Evolutionary conservation across 2,888 invertebrate genomes (phyloP).

Genomic region (Phasia obesa): DNA sequence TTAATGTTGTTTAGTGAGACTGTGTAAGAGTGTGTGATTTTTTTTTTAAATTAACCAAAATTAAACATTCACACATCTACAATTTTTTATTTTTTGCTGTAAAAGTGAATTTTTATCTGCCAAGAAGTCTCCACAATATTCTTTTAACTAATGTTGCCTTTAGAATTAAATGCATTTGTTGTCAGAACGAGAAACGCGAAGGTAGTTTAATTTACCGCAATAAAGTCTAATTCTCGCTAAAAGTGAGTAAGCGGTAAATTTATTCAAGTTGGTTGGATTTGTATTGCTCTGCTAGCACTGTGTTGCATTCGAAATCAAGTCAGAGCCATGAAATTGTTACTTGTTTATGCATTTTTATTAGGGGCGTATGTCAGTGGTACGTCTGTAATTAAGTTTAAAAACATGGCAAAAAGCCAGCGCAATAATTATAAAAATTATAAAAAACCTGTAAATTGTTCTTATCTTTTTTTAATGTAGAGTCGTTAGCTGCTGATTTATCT

Average conservation of each 20-base stretch:
- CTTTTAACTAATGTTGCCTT: conserved; percentile 76
- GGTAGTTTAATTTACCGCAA: conserved; percentile 67
- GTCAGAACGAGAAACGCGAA: conserved; percentile 73
- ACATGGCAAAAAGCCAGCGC: conserved; percentile 10
- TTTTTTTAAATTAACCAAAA: conserved; percentile 32
- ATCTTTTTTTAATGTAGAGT: conserved; percentile 37
- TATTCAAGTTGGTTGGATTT: conserved; percentile 49
- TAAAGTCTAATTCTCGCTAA: conserved; percentile 12
- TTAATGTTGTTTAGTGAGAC: conserved; percentile 13
- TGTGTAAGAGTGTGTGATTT: too few relatives aligned
- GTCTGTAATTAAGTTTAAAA: conserved; percentile 16
- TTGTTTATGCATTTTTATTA: conserved; percentile 36
- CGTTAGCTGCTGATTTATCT: conserved; percentile 70
- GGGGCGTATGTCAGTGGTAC: conserved; percentile 49
- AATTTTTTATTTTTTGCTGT: conserved; percentile 25
- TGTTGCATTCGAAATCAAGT: conserved; percentile 50
- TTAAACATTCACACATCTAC: conserved; percentile 13
- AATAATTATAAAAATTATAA: too few relatives aligned
- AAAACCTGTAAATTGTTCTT: conserved; percentile 1
- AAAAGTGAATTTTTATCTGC: conserved; percentile 30
- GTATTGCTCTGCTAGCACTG: conserved; percentile 9
- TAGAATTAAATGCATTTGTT: conserved; percentile 77
- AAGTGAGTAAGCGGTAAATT: conserved; percentile 35
- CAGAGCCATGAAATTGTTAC: conserved; percentile 44
- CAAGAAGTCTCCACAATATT: conserved; percentile 64